A percentile compares a stretch with the other conserved stretches of the same genome.
These are phyloP conservation scores for Diadema setosum DNA, from an alignment of 35 echinoderm and acorn worm species.

Conservation along the genomic window DNA sequence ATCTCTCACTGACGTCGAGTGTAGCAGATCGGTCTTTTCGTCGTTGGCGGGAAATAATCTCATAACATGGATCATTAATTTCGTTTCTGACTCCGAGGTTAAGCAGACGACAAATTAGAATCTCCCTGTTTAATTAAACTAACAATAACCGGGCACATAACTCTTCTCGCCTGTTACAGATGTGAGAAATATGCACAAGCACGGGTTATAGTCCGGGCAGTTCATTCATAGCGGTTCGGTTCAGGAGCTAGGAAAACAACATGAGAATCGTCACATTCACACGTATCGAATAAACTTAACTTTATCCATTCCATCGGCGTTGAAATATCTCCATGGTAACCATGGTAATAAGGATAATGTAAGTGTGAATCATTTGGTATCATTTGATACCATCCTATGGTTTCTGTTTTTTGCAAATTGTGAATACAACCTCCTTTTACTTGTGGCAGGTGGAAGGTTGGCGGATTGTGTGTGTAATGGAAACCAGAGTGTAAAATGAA, in stretches of 20 bases:
- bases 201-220: neutral
- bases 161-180: neutral
- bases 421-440: too few species aligned
- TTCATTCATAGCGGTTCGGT: neutral
- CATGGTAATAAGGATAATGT: too few species aligned
- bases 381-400: too few species aligned
- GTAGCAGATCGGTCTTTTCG: neutral
- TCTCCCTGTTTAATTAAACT: neutral
- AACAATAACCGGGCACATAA: neutral
- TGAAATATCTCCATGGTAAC: too few species aligned
- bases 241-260: neutral
- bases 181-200: neutral
- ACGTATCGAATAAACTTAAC: too few species aligned
- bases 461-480: too few species aligned
- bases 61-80: conserved; percentile 1
- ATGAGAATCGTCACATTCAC: too few species aligned
- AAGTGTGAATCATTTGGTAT: too few species aligned
- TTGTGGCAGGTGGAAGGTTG: too few species aligned
- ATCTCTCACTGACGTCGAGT: neutral
- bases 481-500: too few species aligned
- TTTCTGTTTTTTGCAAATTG: too few species aligned
- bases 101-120: neutral
- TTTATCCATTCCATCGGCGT: too few species aligned
- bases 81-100: neutral
- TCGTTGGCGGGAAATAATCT: neutral